Evolutionary conservation across 2,888 invertebrate genomes (phyloP).

Genomic region (Scrobipalpa atriplicella): DNA sequence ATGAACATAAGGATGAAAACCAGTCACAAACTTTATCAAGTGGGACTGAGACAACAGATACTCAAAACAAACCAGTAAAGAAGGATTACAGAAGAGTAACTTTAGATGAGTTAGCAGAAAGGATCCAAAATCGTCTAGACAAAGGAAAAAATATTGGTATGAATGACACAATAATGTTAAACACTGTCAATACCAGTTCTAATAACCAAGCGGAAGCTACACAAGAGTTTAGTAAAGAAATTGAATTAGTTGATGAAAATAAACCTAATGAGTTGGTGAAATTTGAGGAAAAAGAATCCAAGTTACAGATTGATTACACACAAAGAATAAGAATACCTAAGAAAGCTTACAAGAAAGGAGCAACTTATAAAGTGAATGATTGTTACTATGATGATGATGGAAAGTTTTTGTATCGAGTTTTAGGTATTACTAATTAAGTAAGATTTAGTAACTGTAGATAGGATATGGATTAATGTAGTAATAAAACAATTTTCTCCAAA

Average conservation of each 20-base stretch:
- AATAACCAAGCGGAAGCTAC: slow-evolving; percentile 27
- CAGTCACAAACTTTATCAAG: slow-evolving; percentile 14
- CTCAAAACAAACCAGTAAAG: slow-evolving; percentile 35
- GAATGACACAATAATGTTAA: slow-evolving; percentile 63
- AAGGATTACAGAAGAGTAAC: slow-evolving; percentile 56
- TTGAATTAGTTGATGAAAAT: slow-evolving; percentile 47
- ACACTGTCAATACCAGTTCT: slow-evolving; percentile 43
- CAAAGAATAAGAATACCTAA: slow-evolving; percentile 87
- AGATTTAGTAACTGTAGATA: not conserved
- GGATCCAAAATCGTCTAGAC: slow-evolving; percentile 62
- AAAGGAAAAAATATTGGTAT: slow-evolving; percentile 57
- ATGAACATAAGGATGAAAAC: slow-evolving; percentile 34
- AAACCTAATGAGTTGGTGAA: slow-evolving; percentile 44
- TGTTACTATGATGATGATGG: slow-evolving; percentile 93
- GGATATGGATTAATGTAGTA: slow-evolving; percentile 23
- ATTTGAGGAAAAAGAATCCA: slow-evolving; percentile 48
- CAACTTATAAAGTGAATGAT: slow-evolving; percentile 89
- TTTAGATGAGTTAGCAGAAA: slow-evolving; percentile 63
- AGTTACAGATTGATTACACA: slow-evolving; percentile 69
- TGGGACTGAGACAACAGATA: slow-evolving; percentile 26
- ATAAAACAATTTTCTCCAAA: slow-evolving; percentile 64
- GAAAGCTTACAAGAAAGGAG: slow-evolving; percentile 83
- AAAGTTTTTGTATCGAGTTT: slow-evolving; percentile 89
- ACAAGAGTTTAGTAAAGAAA: slow-evolving; percentile 47
- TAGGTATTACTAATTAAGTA: slow-evolving; percentile 81